Evolutionary conservation across 1,140 invertebrate species (phyloP), one percentile per base, ranked within the genome.

Genomic region (Zaprionus ornatus): DNA sequence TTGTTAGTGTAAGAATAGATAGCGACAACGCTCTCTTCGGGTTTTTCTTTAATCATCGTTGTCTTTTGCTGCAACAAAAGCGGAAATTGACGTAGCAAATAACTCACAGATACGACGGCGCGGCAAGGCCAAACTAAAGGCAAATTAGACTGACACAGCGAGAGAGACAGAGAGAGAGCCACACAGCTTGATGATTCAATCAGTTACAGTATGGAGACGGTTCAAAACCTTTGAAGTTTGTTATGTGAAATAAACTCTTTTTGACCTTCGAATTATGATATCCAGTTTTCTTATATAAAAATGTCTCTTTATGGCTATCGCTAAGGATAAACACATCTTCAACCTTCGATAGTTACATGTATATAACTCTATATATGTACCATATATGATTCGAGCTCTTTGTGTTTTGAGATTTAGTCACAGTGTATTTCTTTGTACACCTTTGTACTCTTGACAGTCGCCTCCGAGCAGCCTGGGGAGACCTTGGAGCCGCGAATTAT

Each of bases 401-500:
- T 6, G 13, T 40, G 37, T 4, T 40, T 21, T 12, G 19, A 10
- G 17, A 12, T 48, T 12, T 12, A 23, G n/a, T 60, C 13, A 10
- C 35, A n/a, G n/a, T n/a, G n/a, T n/a, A n/a, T n/a, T n/a, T n/a
- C n/a, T n/a, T n/a, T n/a, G n/a, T n/a, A n/a, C n/a, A 19, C 7
- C 17, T 9, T 23, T 64, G 0, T n/a, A 3, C 23, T 64, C 19
- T 64, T 27, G 3, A 32, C 40, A 77, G 71, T 59, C 4, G 52
- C 55, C 29, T 32, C 7, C 15, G 25, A 6, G n/a, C 32, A 61
- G 12, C 9, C 5, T n/a, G 19, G 1, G 3, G 52, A 61, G 4
- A n/a, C 60, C 15, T 32, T 54, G 1, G 59, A 77, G 54, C 48
- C 86, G 15, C 82, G 91, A 5, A 92, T 92, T 15, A 92, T 92